These are phyloP conservation scores for Harpalus rufipes DNA, from an alignment of 2,888 invertebrate genomes.

Conservation along the genomic window DNA sequence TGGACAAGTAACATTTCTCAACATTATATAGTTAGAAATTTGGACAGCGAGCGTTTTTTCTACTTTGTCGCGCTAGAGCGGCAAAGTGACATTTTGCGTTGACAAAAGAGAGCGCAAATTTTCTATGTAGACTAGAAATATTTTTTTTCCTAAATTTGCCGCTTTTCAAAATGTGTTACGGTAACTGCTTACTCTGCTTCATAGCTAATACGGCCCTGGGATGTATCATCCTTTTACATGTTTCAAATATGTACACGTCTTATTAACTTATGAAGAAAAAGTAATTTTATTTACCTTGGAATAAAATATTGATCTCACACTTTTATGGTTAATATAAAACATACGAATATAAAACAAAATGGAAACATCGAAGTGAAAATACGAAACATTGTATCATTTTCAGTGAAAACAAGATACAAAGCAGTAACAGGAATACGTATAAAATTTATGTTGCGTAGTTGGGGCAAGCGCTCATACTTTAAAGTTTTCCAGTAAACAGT, in stretches of 20 bases:
- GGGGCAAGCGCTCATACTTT: background rate
- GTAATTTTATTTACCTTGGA: slow-evolving; percentile 25
- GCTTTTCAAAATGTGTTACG: too few relatives aligned
- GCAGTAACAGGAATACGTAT: background rate
- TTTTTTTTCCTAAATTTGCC: too few relatives aligned
- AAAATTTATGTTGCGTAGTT: slow-evolving; percentile 9
- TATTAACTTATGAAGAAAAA: slow-evolving; percentile 20
- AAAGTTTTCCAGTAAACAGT: slow-evolving; percentile 4
- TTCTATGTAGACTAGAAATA: too few relatives aligned
- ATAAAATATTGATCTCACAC: background rate
- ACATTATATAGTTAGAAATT: too few relatives aligned
- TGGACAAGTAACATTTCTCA: too few relatives aligned
- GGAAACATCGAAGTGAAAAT: background rate
- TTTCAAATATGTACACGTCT: slow-evolving; percentile 38
- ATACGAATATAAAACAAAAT: slow-evolving; percentile 7
- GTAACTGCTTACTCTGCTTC: too few relatives aligned
- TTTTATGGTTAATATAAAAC: slow-evolving; percentile 37
- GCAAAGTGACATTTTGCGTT: too few relatives aligned
- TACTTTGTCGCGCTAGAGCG: too few relatives aligned
- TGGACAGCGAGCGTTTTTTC: too few relatives aligned
- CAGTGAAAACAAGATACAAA: slow-evolving; percentile 7
- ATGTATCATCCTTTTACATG: slow-evolving; percentile 12
- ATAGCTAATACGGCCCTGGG: background rate
- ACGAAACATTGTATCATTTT: slow-evolving; percentile 32
- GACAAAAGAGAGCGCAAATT: too few relatives aligned